Evolutionary conservation across 1,140 invertebrate genomes (phyloP), one percentile per base, ranked within the genome.

Genomic region (Tetragonula clypearis): DNA sequence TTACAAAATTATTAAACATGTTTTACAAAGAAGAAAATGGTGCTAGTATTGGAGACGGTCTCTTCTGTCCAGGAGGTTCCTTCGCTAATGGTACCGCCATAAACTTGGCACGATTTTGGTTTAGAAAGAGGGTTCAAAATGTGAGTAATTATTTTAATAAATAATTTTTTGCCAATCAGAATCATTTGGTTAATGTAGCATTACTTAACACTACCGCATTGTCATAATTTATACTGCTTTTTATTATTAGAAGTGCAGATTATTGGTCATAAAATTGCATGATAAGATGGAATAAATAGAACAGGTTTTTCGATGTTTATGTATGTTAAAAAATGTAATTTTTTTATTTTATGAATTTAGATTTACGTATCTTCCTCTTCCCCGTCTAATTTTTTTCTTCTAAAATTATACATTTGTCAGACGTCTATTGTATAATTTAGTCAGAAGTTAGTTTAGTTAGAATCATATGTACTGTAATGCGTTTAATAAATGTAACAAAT

Each of bases 11-110:
- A 95, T 94, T 95, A 53, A 92, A 92, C 26, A 93, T 96, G 85
- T 94, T 95, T 72, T 93, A 93, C 53, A 90, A 92, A 9, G 78
- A 89, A 49, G 92, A 92, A n/a, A 87, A 71, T 30, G 96, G 96
- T 11, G 96, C 97, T 90, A 96, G 89, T 2, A 19, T 83, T 0
- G 96, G 96, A 4, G 97, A 97, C 88, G 97, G 96, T 0, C 95
- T 97, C 30, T 97, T 97, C 92, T 96, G 96, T 81, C 97, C 97
- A 62, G 97, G 97, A 68, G 97, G 97, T n/a, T 96, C 96, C n/a
- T 95, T 97, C 60, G 96, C 96, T n/a, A 97, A 97, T 92, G 95
- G 97, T 69, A 97, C 96, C 86, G 97, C 96, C 4, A 95, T 97
- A 66, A 95, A 96, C 86, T 91, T 96, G 35, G 97, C 97, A 12